A percentile compares a stretch with the other conserved stretches of the same genome.
Conservation (phyloP, 2,113 vertebrate genomes). For the Ochotona princeps region DNA sequence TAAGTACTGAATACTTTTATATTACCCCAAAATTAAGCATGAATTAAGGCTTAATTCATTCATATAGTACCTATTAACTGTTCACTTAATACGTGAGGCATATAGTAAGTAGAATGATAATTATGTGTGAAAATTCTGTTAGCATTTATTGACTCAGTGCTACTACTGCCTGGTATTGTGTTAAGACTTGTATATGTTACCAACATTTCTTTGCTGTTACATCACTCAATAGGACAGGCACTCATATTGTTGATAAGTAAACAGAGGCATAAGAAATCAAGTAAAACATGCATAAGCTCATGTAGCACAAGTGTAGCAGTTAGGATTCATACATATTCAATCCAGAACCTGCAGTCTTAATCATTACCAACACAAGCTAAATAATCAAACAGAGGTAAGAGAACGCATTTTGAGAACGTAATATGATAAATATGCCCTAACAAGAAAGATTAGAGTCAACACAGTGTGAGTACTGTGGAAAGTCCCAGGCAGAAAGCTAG, state of each 20-base stretch:
- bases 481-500: background rate
- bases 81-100: background rate
- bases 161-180: background rate
- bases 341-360: background rate
- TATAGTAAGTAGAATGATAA: background rate
- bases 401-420: background rate
- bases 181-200: background rate
- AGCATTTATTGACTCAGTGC: background rate
- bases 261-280: background rate
- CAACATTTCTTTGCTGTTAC: background rate
- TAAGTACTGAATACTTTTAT: background rate
- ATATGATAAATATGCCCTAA: background rate
- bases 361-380: background rate
- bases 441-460: background rate
- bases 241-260: background rate
- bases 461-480: background rate
- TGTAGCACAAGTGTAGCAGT: background rate
- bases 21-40: background rate
- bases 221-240: background rate
- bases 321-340: background rate
- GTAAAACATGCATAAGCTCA: background rate
- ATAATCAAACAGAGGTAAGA: background rate
- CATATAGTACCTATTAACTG: background rate
- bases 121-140: background rate
- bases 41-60: background rate